A percentile compares a stretch with the other conserved stretches of the same genome.
Evolutionary conservation across 2,888 invertebrate genomes (phyloP).

Genomic region (Chirona hameri): DNA sequence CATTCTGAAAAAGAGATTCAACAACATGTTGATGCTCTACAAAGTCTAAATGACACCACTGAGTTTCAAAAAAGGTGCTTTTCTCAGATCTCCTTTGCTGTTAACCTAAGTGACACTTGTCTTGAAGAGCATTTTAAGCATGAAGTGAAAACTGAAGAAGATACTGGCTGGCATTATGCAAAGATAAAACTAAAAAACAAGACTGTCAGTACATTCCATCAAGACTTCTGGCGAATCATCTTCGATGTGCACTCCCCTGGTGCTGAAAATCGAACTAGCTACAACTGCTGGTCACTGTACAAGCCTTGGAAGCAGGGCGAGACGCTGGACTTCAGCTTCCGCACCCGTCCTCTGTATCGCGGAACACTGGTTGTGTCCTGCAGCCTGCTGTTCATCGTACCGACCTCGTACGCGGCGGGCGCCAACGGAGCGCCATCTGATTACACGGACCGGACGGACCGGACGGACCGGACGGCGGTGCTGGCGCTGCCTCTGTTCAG

Average conservation of each 20-base stretch:
- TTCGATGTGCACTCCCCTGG: background rate
- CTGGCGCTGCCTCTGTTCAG: conserved; percentile 8
- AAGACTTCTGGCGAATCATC: background rate
- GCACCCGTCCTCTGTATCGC: background rate
- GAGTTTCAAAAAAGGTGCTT: background rate
- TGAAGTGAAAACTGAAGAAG: background rate
- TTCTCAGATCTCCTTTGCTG: background rate
- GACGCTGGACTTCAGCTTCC: background rate
- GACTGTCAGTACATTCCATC: background rate
- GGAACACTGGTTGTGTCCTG: background rate
- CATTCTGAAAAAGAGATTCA: background rate
- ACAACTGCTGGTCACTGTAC: background rate
- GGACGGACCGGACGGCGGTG: background rate
- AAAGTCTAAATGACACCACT: background rate
- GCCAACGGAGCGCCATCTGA: no score
- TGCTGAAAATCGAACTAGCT: background rate
- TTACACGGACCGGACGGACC: no score
- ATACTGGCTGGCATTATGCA: background rate
- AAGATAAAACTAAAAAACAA: background rate
- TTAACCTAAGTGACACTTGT: background rate
- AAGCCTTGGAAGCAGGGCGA: background rate
- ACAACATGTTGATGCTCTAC: background rate
- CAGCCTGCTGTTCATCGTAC: background rate
- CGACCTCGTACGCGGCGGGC: background rate
- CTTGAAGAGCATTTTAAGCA: background rate